A percentile compares a stretch with the other conserved stretches of the same genome.
These are phyloP conservation scores for Rotaria magnacalcarata DNA, from an alignment of 2,888 invertebrate species.

Conservation along the genomic window DNA sequence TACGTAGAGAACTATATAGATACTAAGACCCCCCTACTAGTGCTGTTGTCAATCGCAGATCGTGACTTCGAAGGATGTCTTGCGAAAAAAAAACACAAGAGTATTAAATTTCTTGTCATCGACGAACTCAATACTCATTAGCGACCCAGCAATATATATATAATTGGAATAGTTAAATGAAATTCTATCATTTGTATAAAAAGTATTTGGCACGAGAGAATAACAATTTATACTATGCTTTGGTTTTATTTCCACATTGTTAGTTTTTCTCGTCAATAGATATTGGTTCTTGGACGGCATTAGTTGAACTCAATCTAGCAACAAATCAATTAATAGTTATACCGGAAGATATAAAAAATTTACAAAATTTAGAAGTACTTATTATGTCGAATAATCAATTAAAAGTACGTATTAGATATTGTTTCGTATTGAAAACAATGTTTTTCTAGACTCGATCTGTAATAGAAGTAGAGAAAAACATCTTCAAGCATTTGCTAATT, in stretches of 20 bases:
- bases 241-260: neutral
- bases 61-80: neutral
- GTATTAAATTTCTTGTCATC: neutral
- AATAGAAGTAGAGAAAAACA: neutral
- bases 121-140: neutral
- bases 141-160: neutral
- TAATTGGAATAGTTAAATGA: neutral
- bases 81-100: neutral
- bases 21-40: neutral
- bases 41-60: neutral
- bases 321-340: conserved; percentile 91
- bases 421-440: neutral
- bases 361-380: conserved; percentile 86
- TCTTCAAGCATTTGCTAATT: neutral
- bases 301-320: conserved; percentile 96
- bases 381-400: conserved; percentile 92
- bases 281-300: conserved; percentile 90
- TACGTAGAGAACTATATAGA: neutral
- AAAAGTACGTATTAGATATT: conserved; percentile 60
- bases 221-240: neutral
- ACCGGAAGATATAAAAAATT: conserved; percentile 91
- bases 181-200: neutral
- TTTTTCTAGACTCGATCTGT: neutral
- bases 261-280: conserved; percentile 63
- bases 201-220: neutral